These are phyloP conservation scores for Sylvia borin DNA, from an alignment of 2,797 vertebrate genomes.

Conservation along the genomic window DNA sequence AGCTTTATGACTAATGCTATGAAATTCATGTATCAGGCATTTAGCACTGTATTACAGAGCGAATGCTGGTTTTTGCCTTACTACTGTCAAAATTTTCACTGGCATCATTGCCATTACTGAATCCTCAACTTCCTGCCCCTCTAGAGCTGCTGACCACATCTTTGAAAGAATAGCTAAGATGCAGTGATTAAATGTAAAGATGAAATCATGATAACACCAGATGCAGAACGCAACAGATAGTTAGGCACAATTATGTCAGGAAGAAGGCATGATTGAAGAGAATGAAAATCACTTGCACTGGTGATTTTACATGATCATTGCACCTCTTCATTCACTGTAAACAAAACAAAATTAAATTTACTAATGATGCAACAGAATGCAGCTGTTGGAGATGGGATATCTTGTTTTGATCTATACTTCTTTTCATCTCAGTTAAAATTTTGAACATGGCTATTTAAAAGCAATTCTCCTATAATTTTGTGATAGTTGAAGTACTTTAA, in stretches of 20 bases:
- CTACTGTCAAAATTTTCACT: neutral
- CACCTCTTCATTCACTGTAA: slow-evolving; percentile 7
- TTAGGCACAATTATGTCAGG: slow-evolving; percentile 2
- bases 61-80: neutral
- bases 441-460: neutral
- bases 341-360: slow-evolving; percentile 29
- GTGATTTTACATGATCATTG: neutral
- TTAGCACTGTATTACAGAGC: neutral
- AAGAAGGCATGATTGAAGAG: slow-evolving; percentile 21
- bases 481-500: neutral
- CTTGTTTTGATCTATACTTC: neutral
- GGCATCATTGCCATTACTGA: neutral
- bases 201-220: neutral
- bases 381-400: slow-evolving; percentile 15
- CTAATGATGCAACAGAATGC: slow-evolving; percentile 23
- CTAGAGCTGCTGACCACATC: neutral
- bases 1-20: neutral
- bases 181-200: neutral
- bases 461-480: neutral
- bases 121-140: neutral
- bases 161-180: neutral
- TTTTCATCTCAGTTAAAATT: neutral
- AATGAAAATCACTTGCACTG: slow-evolving; percentile 2
- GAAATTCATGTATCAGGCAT: neutral
- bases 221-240: neutral